Percentiles rank a stretch among this genome's conserved stretches.
phyloP scores from a whole-genome alignment of 2,888 invertebrate species.

The Hetaerina titia region DNA sequence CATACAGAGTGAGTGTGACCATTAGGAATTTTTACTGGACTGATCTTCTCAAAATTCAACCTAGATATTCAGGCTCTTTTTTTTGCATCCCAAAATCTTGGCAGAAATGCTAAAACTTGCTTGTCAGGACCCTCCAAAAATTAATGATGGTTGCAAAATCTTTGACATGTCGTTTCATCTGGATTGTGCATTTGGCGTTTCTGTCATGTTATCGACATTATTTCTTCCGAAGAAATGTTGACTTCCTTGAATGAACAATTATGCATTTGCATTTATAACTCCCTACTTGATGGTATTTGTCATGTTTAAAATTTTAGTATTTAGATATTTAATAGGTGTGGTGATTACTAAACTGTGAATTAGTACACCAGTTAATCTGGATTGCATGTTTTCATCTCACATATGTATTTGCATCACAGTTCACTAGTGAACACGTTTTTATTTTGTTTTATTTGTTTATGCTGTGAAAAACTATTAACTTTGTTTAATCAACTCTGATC shows the following conservation, averaged over 20 bases:
- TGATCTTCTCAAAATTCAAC: constrained; percentile 50
- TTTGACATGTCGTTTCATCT: neutral
- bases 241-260: neutral
- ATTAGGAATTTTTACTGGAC: constrained; percentile 38
- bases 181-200: neutral
- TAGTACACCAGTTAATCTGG: neutral
- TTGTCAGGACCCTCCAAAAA: neutral
- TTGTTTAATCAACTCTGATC: neutral
- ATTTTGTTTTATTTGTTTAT: too few relatives aligned
- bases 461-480: too few relatives aligned
- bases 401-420: too few relatives aligned
- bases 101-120: neutral
- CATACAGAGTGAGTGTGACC: constrained; percentile 71
- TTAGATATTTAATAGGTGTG: neutral
- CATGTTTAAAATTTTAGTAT: neutral
- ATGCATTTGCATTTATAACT: neutral
- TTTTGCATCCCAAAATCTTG: neutral
- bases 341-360: neutral
- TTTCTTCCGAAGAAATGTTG: neutral
- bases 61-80: neutral
- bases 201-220: neutral
- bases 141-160: neutral
- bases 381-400: neutral
- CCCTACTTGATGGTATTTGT: neutral
- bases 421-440: too few relatives aligned